Evolutionary conservation across 1,140 invertebrate genomes (phyloP).

Genomic region (Chelonus insularis): DNA sequence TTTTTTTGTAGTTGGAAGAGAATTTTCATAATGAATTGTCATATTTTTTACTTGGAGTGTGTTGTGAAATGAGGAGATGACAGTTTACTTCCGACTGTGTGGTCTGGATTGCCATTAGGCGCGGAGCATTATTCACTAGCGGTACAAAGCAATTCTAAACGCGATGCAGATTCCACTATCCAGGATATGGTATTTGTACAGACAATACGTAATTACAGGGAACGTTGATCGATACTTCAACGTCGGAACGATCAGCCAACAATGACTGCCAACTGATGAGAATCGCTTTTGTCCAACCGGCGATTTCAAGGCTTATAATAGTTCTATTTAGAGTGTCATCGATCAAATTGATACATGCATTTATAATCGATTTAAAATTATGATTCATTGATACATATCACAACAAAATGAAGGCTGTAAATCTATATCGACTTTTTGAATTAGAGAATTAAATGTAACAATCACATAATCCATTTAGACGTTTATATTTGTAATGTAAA

Average conservation of each 20-base stretch:
- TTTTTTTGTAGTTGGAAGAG: no score
- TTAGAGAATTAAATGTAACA: no score
- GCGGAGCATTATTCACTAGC: background rate
- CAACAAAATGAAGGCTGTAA: no score
- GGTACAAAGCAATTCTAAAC: constrained; percentile 18
- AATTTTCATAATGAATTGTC: no score
- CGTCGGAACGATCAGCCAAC: constrained; percentile 32
- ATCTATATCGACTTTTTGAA: no score
- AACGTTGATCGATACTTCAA: constrained; percentile 37
- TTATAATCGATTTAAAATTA: no score
- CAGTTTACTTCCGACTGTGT: background rate
- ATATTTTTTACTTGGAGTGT: no score
- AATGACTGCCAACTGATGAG: constrained; percentile 39
- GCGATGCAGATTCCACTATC: constrained; percentile 7
- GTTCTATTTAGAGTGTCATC: no score
- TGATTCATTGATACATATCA: no score
- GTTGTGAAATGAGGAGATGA: background rate
- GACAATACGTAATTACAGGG: constrained; percentile 41
- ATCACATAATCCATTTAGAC: no score
- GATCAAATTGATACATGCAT: no score
- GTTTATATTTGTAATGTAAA: background rate
- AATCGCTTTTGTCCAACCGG: constrained; percentile 33
- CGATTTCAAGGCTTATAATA: constrained; percentile 1
- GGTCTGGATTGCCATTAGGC: background rate
- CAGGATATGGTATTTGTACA: constrained; percentile 26